phyloP scores from a whole-genome alignment of 2,113 vertebrate species.

The Gopherus evgoodei region DNA sequence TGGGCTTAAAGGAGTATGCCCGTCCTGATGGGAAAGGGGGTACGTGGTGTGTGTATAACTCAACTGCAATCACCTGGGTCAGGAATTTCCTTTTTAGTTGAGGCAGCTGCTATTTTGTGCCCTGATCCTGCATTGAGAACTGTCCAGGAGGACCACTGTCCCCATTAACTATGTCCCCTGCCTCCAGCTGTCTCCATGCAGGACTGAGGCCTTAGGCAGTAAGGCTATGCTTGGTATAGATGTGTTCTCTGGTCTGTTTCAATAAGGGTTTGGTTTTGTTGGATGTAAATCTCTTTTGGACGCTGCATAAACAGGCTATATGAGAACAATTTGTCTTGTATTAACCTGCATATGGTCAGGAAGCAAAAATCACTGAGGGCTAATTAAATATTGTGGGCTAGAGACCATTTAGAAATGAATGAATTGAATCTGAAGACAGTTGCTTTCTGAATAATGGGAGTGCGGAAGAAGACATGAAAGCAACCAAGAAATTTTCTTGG shows the following conservation, averaged over 20 bases:
- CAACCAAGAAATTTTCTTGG: rapidly evolving
- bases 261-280: not conserved
- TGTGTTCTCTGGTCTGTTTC: rapidly evolving
- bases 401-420: not conserved
- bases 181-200: not conserved
- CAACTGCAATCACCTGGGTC: not conserved
- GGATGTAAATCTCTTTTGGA: not conserved
- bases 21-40: rapidly evolving
- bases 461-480: not conserved
- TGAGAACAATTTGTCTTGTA: not conserved
- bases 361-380: not conserved
- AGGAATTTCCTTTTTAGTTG: not conserved
- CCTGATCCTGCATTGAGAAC: not conserved
- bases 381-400: not conserved
- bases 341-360: not conserved
- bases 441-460: not conserved
- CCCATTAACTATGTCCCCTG: not conserved
- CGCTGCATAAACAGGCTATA: not conserved
- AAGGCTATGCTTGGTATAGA: rapidly evolving
- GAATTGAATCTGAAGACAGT: not conserved
- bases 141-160: not conserved
- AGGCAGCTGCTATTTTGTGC: not conserved
- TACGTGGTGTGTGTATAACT: rapidly evolving
- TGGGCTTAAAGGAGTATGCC: not conserved
- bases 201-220: not conserved